phyloP scores from a whole-genome alignment of 2,888 invertebrate genomes.

The Dicyrtoma fusca region DNA sequence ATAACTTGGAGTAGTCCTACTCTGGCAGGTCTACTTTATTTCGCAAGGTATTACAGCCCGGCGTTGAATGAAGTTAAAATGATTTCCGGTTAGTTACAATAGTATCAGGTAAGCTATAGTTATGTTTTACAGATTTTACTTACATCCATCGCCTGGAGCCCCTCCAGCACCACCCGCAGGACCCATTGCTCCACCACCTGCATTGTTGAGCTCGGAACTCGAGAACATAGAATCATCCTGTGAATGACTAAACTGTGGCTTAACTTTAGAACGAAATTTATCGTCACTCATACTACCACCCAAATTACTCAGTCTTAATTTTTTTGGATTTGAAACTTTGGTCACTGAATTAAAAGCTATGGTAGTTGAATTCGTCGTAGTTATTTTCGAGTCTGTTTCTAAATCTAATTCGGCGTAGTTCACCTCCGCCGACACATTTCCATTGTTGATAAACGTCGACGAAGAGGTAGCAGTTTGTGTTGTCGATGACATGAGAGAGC shows the following conservation, averaged over 20 bases:
- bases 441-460: slow-evolving; percentile 24
- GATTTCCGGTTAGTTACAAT: too few species aligned
- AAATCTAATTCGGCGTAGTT: slow-evolving; percentile 82
- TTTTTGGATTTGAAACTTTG: slow-evolving; percentile 39
- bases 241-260: slow-evolving; percentile 8
- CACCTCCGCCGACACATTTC: slow-evolving; percentile 63
- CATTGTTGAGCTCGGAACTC: not conserved
- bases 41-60: too few species aligned
- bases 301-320: slow-evolving; percentile 38
- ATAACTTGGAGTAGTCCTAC: too few species aligned
- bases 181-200: slow-evolving; percentile 18
- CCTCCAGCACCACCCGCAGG: slow-evolving; percentile 23
- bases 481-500: slow-evolving; percentile 24
- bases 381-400: slow-evolving; percentile 60
- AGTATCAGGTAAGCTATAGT: too few species aligned
- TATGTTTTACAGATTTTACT: too few species aligned
- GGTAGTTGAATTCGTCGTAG: slow-evolving; percentile 20
- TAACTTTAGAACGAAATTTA: slow-evolving; percentile 24
- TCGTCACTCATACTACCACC: slow-evolving; percentile 37
- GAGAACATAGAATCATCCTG: slow-evolving; percentile 29
- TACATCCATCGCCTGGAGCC: slow-evolving; percentile 63
- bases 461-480: slow-evolving; percentile 14
- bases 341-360: slow-evolving; percentile 36
- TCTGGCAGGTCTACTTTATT: too few species aligned
- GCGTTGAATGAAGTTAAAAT: too few species aligned